Evolutionary conservation across 2,888 invertebrate species (phyloP), one percentile per base, ranked within the genome.

Genomic region (Aphodius granarius): DNA sequence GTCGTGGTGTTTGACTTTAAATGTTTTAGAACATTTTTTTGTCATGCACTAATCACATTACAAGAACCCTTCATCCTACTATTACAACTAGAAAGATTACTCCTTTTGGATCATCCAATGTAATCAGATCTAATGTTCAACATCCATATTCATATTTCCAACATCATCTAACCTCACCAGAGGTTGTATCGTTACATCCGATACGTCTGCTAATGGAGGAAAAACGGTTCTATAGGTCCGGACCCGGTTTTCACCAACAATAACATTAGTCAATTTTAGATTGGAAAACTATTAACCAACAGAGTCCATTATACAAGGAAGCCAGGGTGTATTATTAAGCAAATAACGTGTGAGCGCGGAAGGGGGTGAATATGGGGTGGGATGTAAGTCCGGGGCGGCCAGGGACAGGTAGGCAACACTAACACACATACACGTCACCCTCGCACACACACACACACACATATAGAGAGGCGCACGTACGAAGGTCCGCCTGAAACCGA

Each of bases 401-500:
- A 75, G 72, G 43, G 72, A 73, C 75, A 75, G 75, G 75, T 75
- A 70, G 63, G 63, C 16, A 18, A 63, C 15, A 71, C 43, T 18
- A 73, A 15, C 21, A 71, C 15, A 16, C 22, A 21, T 22, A 74
- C 22, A 70, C 72, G 23, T 75, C 73, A 73, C 43, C 73, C 21
- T 22, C 66, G 15, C 68, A 68, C 68, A 68, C 68, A 20, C 9
- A 19, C 9, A 2, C 65, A n/a, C 16, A 19, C 65, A 65, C 16
- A 65, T 16, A 65, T 19, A 16, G 17, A n/a, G 16, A 19, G 65
- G 21, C 71, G 62, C 71, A 20, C 64, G 20, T 73, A 65, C 73
- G 23, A 21, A 43, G 43, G 65, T 22, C 81, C 81, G 84, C 84
- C 83, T 83, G 85, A 85, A 86, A 86, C 85, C 85, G 83, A 86